Base-by-base conservation (phyloP, 2,888 invertebrate genomes). In the Metellina segmentata region DNA sequence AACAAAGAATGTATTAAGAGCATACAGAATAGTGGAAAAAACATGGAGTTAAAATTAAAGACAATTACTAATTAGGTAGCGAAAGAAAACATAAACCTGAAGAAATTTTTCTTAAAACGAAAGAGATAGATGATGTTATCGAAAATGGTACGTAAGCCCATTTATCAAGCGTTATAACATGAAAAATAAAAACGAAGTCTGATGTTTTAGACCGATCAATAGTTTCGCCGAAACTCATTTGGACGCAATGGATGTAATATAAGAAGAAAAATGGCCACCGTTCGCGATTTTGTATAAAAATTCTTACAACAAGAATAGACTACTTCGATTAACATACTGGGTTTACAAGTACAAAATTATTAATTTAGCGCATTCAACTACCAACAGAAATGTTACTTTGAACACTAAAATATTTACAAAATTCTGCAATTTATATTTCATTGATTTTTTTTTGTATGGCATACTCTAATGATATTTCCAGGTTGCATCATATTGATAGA, bases 101-200 rank as follows among this genome's bases (percentile, higher is more conserved):
- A 16, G 49, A 51, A 48, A 74, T 81, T 88, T 88, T 88, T 88
- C 61, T 61, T 74, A 16, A 69, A 11, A 13, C 19, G 49, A 72
- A 8, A 11, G 75, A 70, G 83, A 89, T 89, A 77, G 61, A 89
- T 89, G 77, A 85, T 89, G 83, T 53, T 89, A 85, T 83, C 78
- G 89, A 78, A 89, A 82, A 77, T 34, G 78, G 79, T 85, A 49
- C 70, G 78, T 72, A 48, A 49, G 71, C 34, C 71, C 83, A 89
- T 89, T 89, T 78, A 83, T 89, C 89, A 89, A 83, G 71, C 19
- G 71, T 53, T 81, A 88, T 88, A 88, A 88, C 74, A 69, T 34
- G 61, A 19, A 20, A 9, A 20, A 51, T 74, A 61, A 85, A 85
- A 75, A 69, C 61, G 79, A 79, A 20, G 7, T 48, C 61, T 61